A percentile compares a stretch with the other conserved stretches of the same genome.
Evolutionary conservation across 2,888 invertebrate species (phyloP).

Genomic region (Tolmerus cingulatus): DNA sequence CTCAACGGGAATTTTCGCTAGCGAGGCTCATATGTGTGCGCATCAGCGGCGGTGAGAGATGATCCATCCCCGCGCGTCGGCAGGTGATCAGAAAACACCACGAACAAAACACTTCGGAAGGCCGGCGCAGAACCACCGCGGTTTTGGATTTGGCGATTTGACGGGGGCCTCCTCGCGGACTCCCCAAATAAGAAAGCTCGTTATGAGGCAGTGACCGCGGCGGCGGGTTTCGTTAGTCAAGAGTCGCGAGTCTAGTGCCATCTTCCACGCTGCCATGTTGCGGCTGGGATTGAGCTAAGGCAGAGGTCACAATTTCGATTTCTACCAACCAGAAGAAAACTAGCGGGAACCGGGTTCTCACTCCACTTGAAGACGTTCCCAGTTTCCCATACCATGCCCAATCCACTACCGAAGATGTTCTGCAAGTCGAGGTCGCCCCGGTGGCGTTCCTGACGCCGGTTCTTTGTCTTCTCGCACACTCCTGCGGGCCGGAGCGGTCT

Average conservation of each 20-base stretch:
- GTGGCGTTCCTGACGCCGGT: neutral
- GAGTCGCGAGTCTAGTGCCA: neutral
- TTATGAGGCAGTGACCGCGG: neutral
- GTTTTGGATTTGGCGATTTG: neutral
- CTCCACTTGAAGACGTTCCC: neutral
- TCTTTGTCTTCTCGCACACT: neutral
- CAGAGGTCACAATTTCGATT: constrained; percentile 52
- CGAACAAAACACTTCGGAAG: neutral
- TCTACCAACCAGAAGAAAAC: constrained; percentile 29
- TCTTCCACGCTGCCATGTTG: neutral
- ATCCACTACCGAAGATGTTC: constrained; percentile 3
- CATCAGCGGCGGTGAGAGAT: neutral
- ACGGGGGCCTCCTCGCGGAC: neutral
- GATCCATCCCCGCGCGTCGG: neutral
- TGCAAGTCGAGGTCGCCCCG: neutral
- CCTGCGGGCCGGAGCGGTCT: neutral
- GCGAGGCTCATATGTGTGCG: constrained; percentile 13
- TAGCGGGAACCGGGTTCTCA: constrained; percentile 10
- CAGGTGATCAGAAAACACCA: constrained; percentile 27
- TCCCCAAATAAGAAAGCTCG: constrained; percentile 42
- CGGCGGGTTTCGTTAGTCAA: neutral
- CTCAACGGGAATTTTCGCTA: constrained; percentile 40
- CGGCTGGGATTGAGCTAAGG: neutral
- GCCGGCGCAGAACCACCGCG: neutral
- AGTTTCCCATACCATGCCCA: neutral